phyloP scores from a whole-genome alignment of 1,140 invertebrate species.

The Pachyrhynchus sulphureomaculatus region DNA sequence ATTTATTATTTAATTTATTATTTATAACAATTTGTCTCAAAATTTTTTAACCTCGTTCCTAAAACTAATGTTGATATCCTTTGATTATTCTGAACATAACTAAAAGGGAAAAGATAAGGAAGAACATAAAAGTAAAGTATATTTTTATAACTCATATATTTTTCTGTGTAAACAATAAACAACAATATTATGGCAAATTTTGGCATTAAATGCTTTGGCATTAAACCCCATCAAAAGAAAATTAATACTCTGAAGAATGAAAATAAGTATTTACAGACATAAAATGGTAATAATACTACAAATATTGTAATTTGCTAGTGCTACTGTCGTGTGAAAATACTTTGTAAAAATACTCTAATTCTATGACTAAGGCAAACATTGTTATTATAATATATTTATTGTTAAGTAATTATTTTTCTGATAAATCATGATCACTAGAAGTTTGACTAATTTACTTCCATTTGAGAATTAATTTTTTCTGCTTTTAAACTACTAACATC shows the following conservation, averaged over 20 bases:
- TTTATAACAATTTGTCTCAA: no score
- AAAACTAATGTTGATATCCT: no score
- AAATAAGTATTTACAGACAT: conserved; percentile 35
- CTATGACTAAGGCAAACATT: conserved; percentile 42
- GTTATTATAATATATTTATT: conserved; percentile 36
- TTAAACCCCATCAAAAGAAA: conserved; percentile 44
- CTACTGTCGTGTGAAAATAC: conserved; percentile 47
- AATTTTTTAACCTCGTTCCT: no score
- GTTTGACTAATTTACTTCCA: conserved; percentile 46
- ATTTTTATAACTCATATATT: conserved; percentile 29
- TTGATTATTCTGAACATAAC: no score
- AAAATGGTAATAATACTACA: conserved; percentile 39
- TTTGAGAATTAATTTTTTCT: conserved; percentile 19
- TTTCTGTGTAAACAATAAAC: conserved; percentile 48
- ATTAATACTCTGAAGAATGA: conserved; percentile 40
- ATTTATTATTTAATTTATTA: no score
- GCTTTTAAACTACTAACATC: conserved; percentile 31
- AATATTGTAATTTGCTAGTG: conserved; percentile 33
- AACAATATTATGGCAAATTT: conserved; percentile 53
- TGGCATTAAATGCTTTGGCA: conserved; percentile 54
- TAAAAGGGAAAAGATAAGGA: no score
- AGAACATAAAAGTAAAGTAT: not conserved
- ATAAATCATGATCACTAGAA: conserved; percentile 48
- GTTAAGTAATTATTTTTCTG: conserved; percentile 28
- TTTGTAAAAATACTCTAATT: conserved; percentile 50